A percentile compares a stretch with the other conserved stretches of the same genome.
Evolutionary conservation across 2,888 invertebrate species (phyloP).

Genomic region (Luffia ferchaultella): DNA sequence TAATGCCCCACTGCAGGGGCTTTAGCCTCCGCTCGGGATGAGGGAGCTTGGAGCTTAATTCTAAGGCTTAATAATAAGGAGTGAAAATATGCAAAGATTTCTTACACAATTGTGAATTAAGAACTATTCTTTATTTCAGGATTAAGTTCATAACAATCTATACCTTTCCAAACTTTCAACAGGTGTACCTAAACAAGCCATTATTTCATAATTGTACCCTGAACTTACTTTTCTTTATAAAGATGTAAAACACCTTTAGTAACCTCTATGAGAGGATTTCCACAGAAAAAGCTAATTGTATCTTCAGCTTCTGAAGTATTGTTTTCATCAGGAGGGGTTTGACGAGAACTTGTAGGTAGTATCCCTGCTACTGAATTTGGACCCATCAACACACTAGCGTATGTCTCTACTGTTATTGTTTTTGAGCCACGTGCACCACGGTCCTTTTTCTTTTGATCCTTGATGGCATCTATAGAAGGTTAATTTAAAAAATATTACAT

Average conservation of each 20-base stretch:
- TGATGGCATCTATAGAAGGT: slow-evolving; percentile 36
- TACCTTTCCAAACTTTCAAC: too few relatives aligned
- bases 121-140: too few relatives aligned
- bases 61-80: too few relatives aligned
- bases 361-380: slow-evolving; percentile 58
- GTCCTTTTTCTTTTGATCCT: slow-evolving; percentile 61
- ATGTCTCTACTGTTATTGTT: slow-evolving; percentile 82
- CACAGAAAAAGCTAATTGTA: slow-evolving; percentile 86
- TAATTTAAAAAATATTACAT: too few relatives aligned
- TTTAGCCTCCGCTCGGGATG: too few relatives aligned
- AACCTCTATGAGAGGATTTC: slow-evolving; percentile 96
- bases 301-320: slow-evolving; percentile 42
- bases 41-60: too few relatives aligned
- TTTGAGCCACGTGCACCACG: slow-evolving; percentile 74
- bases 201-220: too few relatives aligned
- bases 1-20: too few relatives aligned
- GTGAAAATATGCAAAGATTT: too few relatives aligned
- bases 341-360: slow-evolving; percentile 70
- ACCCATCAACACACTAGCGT: slow-evolving; percentile 70
- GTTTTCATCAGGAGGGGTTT: slow-evolving; percentile 40
- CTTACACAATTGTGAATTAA: too few relatives aligned
- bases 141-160: too few relatives aligned
- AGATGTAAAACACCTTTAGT: slow-evolving; percentile 97
- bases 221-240: slow-evolving; percentile 95
- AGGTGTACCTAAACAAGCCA: too few relatives aligned